Conservation (phyloP, 2,888 invertebrate genomes). For the Prosopocoilus inquinatus region DNA sequence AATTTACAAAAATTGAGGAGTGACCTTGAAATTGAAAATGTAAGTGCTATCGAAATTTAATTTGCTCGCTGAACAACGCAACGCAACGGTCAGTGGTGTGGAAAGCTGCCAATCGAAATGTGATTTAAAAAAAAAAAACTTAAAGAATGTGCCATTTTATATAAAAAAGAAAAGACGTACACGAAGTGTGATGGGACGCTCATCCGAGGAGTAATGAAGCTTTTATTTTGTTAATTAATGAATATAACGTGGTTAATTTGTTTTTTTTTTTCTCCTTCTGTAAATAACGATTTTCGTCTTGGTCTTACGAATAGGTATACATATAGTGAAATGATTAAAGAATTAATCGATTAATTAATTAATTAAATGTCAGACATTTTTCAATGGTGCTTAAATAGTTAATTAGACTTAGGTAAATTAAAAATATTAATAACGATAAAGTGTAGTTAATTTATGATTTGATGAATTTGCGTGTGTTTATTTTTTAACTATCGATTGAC, state of each 20-base stretch:
- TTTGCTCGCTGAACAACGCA: background rate
- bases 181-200: background rate
- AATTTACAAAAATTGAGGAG: background rate
- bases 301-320: background rate
- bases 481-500: background rate
- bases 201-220: background rate
- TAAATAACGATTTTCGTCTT: background rate
- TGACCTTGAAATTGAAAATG: background rate
- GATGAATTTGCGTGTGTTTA: background rate
- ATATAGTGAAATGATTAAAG: background rate
- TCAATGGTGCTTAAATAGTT: conserved; percentile 4
- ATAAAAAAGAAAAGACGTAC: background rate
- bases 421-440: conserved; percentile 5
- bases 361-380: conserved; percentile 4
- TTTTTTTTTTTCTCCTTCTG: conserved; percentile 3
- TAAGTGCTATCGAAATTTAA: background rate
- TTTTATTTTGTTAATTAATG: background rate
- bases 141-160: conserved; percentile 11
- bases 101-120: conserved; percentile 7
- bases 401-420: background rate
- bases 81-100: background rate
- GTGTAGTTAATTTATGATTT: conserved; percentile 4
- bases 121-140: conserved; percentile 8
- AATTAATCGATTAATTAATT: too few species aligned
- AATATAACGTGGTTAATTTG: background rate